Evolutionary conservation across 1,140 invertebrate species (phyloP).

Genomic region (Drosophila baimaii): DNA sequence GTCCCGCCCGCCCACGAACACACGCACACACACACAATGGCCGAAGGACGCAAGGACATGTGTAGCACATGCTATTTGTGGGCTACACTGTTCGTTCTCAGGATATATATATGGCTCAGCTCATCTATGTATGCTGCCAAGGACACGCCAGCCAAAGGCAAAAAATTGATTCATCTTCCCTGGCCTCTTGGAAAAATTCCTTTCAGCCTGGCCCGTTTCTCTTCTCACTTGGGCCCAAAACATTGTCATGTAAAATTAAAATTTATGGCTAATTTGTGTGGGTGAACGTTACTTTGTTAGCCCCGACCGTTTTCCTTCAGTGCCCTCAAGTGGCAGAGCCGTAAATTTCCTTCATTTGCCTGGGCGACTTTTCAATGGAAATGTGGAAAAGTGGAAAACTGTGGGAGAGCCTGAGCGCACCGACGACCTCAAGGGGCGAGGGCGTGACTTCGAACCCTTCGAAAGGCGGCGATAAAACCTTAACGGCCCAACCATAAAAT

Average conservation of each 20-base stretch:
- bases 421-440: background rate
- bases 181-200: constrained; percentile 24
- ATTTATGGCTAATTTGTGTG: constrained; percentile 82
- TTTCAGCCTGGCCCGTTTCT: constrained; percentile 20
- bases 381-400: constrained; percentile 6
- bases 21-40: constrained; percentile 22
- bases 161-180: constrained; percentile 57
- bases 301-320: constrained; percentile 18
- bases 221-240: constrained; percentile 38
- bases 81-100: constrained; percentile 48
- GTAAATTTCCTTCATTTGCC: constrained; percentile 61
- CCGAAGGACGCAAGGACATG: constrained; percentile 60
- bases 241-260: constrained; percentile 82
- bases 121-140: constrained; percentile 61
- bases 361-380: constrained; percentile 55
- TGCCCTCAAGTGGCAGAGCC: constrained; percentile 39
- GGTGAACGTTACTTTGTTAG: constrained; percentile 47
- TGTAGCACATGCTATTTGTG: constrained; percentile 69
- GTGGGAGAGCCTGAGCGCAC: constrained; percentile 6
- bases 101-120: constrained; percentile 41
- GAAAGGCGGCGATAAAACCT: constrained; percentile 40
- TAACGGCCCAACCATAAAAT: constrained; percentile 37
- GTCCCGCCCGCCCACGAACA: constrained; percentile 29
- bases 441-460: constrained; percentile 45
- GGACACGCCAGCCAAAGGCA: constrained; percentile 35